phyloP scores from a whole-genome alignment of 2,113 vertebrate species.

The Eptesicus fuscus region DNA sequence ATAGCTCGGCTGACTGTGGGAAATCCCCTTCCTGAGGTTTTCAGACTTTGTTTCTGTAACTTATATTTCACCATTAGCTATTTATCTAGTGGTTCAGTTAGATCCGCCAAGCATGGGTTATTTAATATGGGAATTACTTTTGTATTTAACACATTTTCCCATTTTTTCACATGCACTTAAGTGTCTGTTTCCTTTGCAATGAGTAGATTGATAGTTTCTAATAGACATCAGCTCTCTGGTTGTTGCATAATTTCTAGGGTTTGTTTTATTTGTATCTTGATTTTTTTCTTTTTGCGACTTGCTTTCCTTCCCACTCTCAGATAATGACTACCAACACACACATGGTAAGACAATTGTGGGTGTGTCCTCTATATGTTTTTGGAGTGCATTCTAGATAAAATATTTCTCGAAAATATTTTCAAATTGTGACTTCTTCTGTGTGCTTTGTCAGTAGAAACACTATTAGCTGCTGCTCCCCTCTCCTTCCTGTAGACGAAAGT shows the following conservation, averaged over 20 bases:
- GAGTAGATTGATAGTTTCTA: slow-evolving; percentile 60
- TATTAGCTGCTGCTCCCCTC: slow-evolving; percentile 4
- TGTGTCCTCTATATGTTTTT: slow-evolving; percentile 80
- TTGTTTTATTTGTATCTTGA: slow-evolving; percentile 88
- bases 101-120: too few species aligned
- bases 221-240: slow-evolving; percentile 84
- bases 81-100: not conserved
- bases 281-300: slow-evolving; percentile 88
- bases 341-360: slow-evolving; percentile 93
- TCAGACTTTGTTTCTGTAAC: not conserved
- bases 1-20: not conserved
- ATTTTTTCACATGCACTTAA: not conserved
- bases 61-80: not conserved
- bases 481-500: not conserved
- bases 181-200: slow-evolving; percentile 61
- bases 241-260: slow-evolving; percentile 79
- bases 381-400: slow-evolving; percentile 75
- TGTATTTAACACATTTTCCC: not conserved
- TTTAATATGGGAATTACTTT: not conserved
- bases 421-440: slow-evolving; percentile 48
- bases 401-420: slow-evolving; percentile 74
- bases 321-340: slow-evolving; percentile 97
- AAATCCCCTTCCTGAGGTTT: not conserved
- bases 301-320: slow-evolving; percentile 94
- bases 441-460: slow-evolving; percentile 60